These are phyloP conservation scores for Molothrus aeneus DNA, from an alignment of 2,797 vertebrate genomes.

Conservation along the genomic window DNA sequence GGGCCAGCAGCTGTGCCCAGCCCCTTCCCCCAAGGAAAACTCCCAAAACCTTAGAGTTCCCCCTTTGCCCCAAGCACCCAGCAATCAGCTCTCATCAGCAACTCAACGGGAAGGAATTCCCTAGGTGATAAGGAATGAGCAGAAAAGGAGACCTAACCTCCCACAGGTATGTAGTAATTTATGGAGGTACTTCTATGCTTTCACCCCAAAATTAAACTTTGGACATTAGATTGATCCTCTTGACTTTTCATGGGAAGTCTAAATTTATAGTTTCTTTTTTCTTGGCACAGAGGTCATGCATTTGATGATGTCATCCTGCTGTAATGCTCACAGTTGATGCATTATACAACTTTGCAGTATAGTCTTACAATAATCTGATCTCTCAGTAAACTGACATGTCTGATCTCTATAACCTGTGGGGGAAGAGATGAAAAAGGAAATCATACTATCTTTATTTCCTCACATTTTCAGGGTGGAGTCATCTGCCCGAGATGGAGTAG, in stretches of 20 bases:
- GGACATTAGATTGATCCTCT: background rate
- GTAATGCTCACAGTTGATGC: background rate
- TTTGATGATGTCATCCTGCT: background rate
- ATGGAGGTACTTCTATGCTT: background rate
- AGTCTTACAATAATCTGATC: background rate
- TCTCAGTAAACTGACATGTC: background rate
- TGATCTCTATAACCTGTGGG: background rate
- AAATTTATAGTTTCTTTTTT: background rate
- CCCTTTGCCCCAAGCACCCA: too few species aligned
- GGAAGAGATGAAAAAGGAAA: background rate
- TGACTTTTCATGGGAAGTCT: background rate
- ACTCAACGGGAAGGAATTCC: too few species aligned
- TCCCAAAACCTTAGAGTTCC: too few species aligned
- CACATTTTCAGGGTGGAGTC: background rate
- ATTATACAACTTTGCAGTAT: background rate
- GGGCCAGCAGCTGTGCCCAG: too few species aligned
- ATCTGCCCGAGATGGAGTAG: background rate
- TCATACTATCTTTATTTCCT: background rate
- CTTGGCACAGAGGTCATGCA: background rate
- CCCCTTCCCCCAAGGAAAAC: too few species aligned
- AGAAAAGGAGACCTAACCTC: background rate
- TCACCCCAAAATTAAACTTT: background rate
- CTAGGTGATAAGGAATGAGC: background rate
- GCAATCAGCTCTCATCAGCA: too few species aligned
- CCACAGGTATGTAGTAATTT: background rate